Base-by-base conservation (phyloP, 2,797 vertebrate genomes). In the Acanthurus lineatus region DNA sequence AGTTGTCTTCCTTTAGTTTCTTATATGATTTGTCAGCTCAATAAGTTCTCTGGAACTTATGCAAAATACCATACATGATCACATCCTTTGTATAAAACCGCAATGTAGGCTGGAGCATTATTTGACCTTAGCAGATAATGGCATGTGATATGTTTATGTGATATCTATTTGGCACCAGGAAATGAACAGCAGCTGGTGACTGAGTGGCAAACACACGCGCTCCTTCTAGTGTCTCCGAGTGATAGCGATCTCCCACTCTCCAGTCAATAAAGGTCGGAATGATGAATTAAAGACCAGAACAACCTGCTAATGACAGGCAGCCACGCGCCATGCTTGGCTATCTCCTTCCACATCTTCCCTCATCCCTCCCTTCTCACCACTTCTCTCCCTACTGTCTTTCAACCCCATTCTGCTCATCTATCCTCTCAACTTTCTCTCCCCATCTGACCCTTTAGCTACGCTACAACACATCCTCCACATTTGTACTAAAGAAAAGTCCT, bases 241-340 rank as follows among this genome's bases (percentile, higher is more conserved):
- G 93, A 94, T 93, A 93, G 90, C 56, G 86, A 93, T 94, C 93
- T 91, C 82, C 84, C 82, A 79, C 91, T 91, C 90, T 89, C 84
- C 79, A 91, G 91, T 94, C 91, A 94, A 93, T 93, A 94, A 94
- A 93, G 89, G 91, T 89, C 84, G 88, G 81, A 91, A 93, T 93
- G 91, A 93, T 94, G 82, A 93, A 94, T 94, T 93, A 92, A 94
- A 92, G 89, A 89, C 85, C 91, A 85, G 91, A 93, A 94, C 92
- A 94, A 91, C 86, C 87, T 80, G 86, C 91, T 93, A 93, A 94
- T 93, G 93, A 93, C 86, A 90, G 92, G 90, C 84, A 83, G 82
- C 90, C 91, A 90, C 89, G 84, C 79, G 85, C 81, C 81, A 16
- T 28, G 80, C 79, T 79, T 35, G 6, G 64, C 70, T 93, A 92